Evolutionary conservation across 2,888 invertebrate genomes (phyloP).

Genomic region (Petrophora chlorosata): DNA sequence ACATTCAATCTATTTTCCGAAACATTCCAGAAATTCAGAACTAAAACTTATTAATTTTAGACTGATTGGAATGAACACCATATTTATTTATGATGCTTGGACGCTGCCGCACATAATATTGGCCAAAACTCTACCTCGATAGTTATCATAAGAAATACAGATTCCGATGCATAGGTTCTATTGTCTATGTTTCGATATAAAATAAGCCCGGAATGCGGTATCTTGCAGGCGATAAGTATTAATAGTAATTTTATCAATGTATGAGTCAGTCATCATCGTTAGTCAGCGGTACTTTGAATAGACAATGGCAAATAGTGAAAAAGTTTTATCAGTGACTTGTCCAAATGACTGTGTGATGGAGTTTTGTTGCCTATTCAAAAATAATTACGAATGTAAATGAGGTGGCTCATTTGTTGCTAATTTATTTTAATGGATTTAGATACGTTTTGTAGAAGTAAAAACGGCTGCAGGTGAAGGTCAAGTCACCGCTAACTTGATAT

Average conservation of each 20-base stretch:
- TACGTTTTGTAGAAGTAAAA: too few species aligned
- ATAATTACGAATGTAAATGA: slow-evolving; percentile 15
- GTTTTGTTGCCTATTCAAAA: slow-evolving; percentile 21
- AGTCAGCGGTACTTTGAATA: slow-evolving; percentile 62
- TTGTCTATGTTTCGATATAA: slow-evolving; percentile 20
- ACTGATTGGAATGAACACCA: too few species aligned
- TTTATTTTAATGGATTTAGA: too few species aligned
- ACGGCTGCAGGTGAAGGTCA: too few species aligned
- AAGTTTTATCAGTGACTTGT: slow-evolving; percentile 28
- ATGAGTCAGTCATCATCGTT: slow-evolving; percentile 71
- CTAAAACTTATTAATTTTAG: too few species aligned
- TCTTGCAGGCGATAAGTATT: slow-evolving; percentile 49
- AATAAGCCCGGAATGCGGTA: slow-evolving; percentile 6
- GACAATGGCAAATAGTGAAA: slow-evolving; percentile 51
- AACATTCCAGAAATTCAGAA: too few species aligned
- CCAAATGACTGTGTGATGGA: slow-evolving; percentile 22
- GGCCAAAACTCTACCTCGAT: too few species aligned
- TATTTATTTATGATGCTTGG: too few species aligned
- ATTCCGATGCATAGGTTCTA: slow-evolving; percentile 15
- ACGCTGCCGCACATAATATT: too few species aligned
- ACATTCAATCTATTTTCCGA: too few species aligned
- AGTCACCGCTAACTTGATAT: too few species aligned
- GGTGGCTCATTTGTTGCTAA: neutral
- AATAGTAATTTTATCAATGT: slow-evolving; percentile 65
- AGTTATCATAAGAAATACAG: slow-evolving; percentile 3